phyloP scores from a whole-genome alignment of 2,113 vertebrate species.

The Mirza zaza region DNA sequence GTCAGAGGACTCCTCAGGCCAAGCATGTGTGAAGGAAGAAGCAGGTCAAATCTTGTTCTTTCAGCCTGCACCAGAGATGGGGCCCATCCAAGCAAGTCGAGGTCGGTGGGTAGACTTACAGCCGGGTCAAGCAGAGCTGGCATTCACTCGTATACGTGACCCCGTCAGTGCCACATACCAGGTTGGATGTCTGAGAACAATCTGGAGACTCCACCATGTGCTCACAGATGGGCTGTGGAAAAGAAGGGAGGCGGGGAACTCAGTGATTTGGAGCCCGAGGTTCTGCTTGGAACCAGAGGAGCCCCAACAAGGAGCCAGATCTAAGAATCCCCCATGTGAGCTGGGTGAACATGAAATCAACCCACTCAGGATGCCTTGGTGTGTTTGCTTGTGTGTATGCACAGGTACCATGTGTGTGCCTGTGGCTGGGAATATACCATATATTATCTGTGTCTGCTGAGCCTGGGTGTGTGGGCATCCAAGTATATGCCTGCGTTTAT shows the following conservation, averaged over 20 bases:
- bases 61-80: background rate
- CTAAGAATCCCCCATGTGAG: background rate
- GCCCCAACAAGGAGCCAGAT: background rate
- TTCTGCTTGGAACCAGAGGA: background rate
- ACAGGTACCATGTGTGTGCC: background rate
- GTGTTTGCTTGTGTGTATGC: background rate
- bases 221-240: conserved; percentile 74
- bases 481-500: background rate
- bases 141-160: conserved; percentile 74
- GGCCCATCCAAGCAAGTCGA: background rate
- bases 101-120: conserved; percentile 56
- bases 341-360: background rate
- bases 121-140: conserved; percentile 59
- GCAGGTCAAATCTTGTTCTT: background rate
- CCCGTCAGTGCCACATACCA: conserved; percentile 70
- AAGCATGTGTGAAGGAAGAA: background rate
- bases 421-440: background rate
- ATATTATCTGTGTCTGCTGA: background rate
- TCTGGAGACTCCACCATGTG: conserved; percentile 67
- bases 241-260: background rate
- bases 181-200: conserved; percentile 24
- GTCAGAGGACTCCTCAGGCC: background rate
- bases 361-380: background rate
- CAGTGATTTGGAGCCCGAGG: background rate
- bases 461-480: background rate